A percentile compares a stretch with the other conserved stretches of the same genome.
phyloP scores from a whole-genome alignment of 2,888 invertebrate species.

The Mythimna loreyi region DNA sequence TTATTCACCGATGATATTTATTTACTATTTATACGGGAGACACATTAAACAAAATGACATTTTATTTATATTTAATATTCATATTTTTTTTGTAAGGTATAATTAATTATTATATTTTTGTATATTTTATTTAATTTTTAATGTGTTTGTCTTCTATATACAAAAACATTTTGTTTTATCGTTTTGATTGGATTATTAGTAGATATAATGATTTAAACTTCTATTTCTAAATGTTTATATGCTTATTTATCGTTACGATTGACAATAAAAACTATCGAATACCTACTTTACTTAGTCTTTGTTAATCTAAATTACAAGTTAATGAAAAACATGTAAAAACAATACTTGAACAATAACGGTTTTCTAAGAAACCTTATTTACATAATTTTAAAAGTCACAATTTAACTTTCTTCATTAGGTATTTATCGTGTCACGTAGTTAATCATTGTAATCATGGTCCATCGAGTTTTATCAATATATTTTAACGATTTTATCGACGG shows the following conservation, averaged over 20 bases:
- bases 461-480: conserved; percentile 18
- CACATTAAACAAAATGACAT: conserved; percentile 45
- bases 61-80: conserved; percentile 34
- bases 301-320: background rate
- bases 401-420: background rate
- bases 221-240: too few species aligned
- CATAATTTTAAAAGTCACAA: conserved; percentile 13
- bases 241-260: background rate
- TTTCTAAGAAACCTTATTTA: conserved; percentile 1
- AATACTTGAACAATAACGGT: conserved; percentile 4
- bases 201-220: conserved; percentile 11
- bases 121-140: background rate
- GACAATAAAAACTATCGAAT: background rate
- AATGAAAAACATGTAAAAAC: background rate
- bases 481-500: conserved; percentile 9
- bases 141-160: background rate
- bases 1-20: conserved; percentile 73
- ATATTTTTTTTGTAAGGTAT: conserved; percentile 5
- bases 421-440: conserved; percentile 25
- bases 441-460: conserved; percentile 9
- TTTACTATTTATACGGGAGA: conserved; percentile 44
- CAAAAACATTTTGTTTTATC: background rate
- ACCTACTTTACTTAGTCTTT: background rate
- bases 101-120: conserved; percentile 24
- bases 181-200: background rate